phyloP scores from a whole-genome alignment of 2,888 invertebrate species.

The Xylota sylvarum region DNA sequence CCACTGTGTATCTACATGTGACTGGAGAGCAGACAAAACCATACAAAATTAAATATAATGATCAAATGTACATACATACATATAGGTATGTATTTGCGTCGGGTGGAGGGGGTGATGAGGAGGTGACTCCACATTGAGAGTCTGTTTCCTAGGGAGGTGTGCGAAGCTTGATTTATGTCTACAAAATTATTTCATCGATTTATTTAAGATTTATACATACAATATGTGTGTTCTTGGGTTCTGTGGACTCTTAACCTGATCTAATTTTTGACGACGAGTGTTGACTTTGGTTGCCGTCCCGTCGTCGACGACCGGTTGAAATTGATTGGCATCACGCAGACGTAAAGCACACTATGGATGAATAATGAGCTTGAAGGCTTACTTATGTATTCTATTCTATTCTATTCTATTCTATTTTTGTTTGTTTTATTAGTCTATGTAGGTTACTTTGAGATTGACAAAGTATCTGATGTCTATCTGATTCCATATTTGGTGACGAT shows the following conservation, averaged over 20 bases:
- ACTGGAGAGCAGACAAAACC: constrained; percentile 12
- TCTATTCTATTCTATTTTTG: constrained; percentile 37
- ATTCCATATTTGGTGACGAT: constrained; percentile 46
- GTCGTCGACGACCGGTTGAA: constrained; percentile 13
- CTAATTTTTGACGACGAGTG: constrained; percentile 53
- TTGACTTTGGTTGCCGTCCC: constrained; percentile 50
- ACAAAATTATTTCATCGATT: constrained; percentile 53
- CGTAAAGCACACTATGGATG: constrained; percentile 57
- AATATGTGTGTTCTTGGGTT: constrained; percentile 16
- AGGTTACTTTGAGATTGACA: constrained; percentile 46
- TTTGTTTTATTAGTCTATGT: constrained; percentile 58
- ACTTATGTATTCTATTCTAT: constrained; percentile 38
- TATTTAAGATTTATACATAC: constrained; percentile 2
- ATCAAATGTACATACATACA: constrained; percentile 3
- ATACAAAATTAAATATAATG: constrained; percentile 40
- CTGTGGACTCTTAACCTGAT: constrained; percentile 66
- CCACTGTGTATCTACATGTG: constrained; percentile 27
- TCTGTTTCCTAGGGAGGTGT: constrained; percentile 40
- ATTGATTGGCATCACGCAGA: constrained; percentile 70
- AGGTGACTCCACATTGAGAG: background rate
- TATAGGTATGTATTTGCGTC: background rate
- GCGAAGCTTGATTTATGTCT: constrained; percentile 56
- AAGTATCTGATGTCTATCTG: constrained; percentile 24
- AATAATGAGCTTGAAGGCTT: constrained; percentile 57
- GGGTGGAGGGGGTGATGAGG: background rate